phyloP scores from a whole-genome alignment of 2,888 invertebrate genomes.

The Tenthredo livida region DNA sequence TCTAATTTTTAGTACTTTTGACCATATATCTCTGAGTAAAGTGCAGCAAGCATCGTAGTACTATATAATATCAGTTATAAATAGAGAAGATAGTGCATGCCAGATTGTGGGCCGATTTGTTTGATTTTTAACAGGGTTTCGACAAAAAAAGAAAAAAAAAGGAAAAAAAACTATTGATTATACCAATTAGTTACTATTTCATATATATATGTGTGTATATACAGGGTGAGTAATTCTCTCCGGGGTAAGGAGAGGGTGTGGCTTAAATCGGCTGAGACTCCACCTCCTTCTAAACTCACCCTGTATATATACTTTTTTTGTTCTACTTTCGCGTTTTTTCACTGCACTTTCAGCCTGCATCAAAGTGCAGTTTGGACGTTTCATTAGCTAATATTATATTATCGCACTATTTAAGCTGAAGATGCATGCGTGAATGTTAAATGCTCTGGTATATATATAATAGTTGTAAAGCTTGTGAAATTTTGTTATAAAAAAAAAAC shows the following conservation, averaged over 20 bases:
- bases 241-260: too few relatives aligned
- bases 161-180: neutral
- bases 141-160: neutral
- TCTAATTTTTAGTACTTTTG: conserved; percentile 1
- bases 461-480: conserved; percentile 6
- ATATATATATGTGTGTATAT: too few relatives aligned
- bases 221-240: too few relatives aligned
- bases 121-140: neutral
- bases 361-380: conserved; percentile 8
- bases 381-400: conserved; percentile 5
- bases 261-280: too few relatives aligned
- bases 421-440: conserved; percentile 18
- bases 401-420: conserved; percentile 7
- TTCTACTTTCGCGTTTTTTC: conserved; percentile 26
- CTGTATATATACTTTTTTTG: conserved; percentile 38
- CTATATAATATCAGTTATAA: neutral
- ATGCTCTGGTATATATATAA: conserved; percentile 1
- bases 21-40: neutral
- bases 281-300: too few relatives aligned
- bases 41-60: conserved; percentile 4
- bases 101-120: neutral
- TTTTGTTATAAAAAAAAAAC: neutral
- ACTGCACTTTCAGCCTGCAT: conserved; percentile 20
- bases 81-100: neutral
- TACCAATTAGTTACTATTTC: neutral